phyloP scores from a whole-genome alignment of 1,140 invertebrate species.

The Aphis gossypii region DNA sequence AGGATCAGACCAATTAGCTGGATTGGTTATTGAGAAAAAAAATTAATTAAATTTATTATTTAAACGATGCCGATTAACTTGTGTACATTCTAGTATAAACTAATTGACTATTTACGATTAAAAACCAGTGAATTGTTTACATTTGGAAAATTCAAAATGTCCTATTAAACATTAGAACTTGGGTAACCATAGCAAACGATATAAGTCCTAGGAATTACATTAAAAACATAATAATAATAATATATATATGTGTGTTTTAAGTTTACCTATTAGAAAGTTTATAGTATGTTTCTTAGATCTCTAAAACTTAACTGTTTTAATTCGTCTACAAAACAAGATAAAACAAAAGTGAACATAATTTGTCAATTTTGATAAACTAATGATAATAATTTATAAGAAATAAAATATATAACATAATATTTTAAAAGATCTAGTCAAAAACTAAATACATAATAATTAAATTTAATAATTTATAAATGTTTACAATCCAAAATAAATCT shows the following conservation, averaged over 20 bases:
- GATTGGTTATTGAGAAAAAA: background rate
- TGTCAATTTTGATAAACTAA: background rate
- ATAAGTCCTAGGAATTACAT: background rate
- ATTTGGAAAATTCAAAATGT: background rate
- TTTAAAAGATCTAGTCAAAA: background rate
- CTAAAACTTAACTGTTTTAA: background rate
- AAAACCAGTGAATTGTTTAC: background rate
- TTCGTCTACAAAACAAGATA: background rate
- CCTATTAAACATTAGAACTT: background rate
- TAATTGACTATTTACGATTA: background rate
- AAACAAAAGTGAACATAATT: constrained; percentile 6
- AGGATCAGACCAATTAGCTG: background rate
- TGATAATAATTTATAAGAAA: background rate
- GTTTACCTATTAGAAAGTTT: background rate
- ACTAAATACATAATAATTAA: constrained; percentile 2
- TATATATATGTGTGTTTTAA: background rate
- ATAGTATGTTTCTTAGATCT: background rate
- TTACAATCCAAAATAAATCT: background rate
- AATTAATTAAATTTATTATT: background rate
- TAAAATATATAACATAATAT: background rate
- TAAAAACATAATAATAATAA: background rate
- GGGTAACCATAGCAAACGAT: background rate
- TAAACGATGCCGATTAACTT: background rate
- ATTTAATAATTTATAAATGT: background rate
- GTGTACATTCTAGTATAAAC: background rate